A percentile compares a stretch with the other conserved stretches of the same genome.
Evolutionary conservation across 2,888 invertebrate genomes (phyloP).

Genomic region (Melipona beecheii): DNA sequence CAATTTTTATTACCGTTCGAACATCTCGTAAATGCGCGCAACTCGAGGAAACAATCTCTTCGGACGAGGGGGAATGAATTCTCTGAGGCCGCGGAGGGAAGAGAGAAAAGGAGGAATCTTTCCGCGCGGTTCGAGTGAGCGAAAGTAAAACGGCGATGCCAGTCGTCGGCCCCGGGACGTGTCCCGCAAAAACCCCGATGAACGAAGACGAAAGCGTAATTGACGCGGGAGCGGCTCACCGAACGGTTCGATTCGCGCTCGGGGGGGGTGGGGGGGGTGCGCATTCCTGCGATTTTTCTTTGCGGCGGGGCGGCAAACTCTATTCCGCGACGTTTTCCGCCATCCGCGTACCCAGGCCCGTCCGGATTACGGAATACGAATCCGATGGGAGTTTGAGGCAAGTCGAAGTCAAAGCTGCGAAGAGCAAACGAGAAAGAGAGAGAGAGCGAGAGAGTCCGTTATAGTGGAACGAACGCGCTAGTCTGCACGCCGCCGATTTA

Average conservation of each 20-base stretch:
- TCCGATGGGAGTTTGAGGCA: constrained; percentile 49
- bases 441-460: constrained; percentile 57
- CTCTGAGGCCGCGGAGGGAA: neutral
- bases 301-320: constrained; percentile 50
- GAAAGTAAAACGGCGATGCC: neutral
- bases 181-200: neutral
- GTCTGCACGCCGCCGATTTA: constrained; percentile 69
- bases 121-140: neutral
- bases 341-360: constrained; percentile 53
- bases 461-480: constrained; percentile 58
- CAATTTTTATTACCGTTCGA: neutral
- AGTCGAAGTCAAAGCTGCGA: constrained; percentile 65
- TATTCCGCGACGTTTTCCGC: constrained; percentile 46
- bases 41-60: neutral
- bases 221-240: neutral
- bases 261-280: neutral
- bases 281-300: constrained; percentile 36
- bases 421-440: neutral
- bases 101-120: neutral
- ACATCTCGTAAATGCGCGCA: neutral
- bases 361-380: constrained; percentile 71
- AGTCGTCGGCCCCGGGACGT: neutral
- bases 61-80: neutral
- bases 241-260: constrained; percentile 35
- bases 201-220: constrained; percentile 34